phyloP scores from a whole-genome alignment of 2,797 vertebrate species.

The Microhierax caerulescens region DNA sequence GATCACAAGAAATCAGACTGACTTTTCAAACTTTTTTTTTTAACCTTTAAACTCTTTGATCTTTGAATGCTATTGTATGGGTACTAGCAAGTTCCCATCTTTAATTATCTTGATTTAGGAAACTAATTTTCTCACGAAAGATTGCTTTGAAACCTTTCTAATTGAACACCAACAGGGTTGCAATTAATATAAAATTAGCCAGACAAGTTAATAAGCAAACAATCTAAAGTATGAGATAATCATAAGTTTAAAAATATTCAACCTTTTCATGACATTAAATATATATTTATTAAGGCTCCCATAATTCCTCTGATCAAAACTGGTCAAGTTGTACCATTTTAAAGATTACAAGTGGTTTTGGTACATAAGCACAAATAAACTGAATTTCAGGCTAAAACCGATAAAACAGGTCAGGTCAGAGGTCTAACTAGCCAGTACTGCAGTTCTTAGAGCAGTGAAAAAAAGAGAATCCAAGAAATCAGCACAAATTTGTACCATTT shows the following conservation, averaged over 20 bases:
- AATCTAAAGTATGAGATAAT: neutral
- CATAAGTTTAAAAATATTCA: neutral
- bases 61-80: conserved; percentile 7
- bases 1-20: neutral
- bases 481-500: neutral
- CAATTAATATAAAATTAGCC: neutral
- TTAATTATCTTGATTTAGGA: conserved; percentile 30
- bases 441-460: neutral
- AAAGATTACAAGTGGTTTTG: neutral
- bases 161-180: neutral
- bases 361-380: neutral
- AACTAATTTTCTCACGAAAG: conserved; percentile 27
- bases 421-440: neutral
- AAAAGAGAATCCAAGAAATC: neutral
- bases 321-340: neutral
- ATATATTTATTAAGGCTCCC: neutral
- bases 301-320: neutral
- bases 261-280: neutral
- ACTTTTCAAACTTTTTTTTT: neutral
- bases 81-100: conserved; percentile 6
- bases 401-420: neutral
- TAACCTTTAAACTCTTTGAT: conserved; percentile 44
- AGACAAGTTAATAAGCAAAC: neutral
- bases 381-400: neutral
- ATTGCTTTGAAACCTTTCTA: conserved; percentile 20